These are phyloP conservation scores for Arctopsyche grandis DNA, from an alignment of 1,140 invertebrate genomes.

Conservation along the genomic window DNA sequence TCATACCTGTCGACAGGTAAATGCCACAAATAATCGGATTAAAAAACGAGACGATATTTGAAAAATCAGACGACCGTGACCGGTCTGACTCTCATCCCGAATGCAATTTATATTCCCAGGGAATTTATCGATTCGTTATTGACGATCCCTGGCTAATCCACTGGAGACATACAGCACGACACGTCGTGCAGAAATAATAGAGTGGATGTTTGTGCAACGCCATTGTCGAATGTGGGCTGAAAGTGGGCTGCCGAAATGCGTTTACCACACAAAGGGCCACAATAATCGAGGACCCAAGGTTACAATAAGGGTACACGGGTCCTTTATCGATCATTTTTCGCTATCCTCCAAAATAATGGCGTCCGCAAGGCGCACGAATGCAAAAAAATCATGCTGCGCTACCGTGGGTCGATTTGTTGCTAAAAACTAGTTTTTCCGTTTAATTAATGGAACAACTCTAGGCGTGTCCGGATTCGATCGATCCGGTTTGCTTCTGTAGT, in stretches of 20 bases:
- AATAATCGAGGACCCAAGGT: conserved; percentile 44
- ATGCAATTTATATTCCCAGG: neutral
- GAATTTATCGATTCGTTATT: neutral
- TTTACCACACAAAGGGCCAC: conserved; percentile 45
- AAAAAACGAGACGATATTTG: neutral
- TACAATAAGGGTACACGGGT: conserved; percentile 34
- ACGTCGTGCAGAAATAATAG: conserved; percentile 50
- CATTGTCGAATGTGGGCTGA: conserved; percentile 51
- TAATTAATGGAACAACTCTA: no score
- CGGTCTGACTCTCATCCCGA: neutral
- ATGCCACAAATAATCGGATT: conserved; percentile 9
- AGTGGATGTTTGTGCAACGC: conserved; percentile 52
- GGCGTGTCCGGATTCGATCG: no score
- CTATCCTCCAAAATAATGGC: no score
- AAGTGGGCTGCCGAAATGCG: conserved; percentile 50
- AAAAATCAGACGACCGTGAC: neutral
- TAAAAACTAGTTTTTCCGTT: no score
- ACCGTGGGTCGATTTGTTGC: no score
- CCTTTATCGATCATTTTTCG: conserved; percentile 12
- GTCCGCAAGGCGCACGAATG: no score
- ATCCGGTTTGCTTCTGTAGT: no score
- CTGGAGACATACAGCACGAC: conserved; percentile 30
- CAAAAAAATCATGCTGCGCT: no score
- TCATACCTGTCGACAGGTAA: neutral
- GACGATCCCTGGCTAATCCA: conserved; percentile 12